phyloP scores from a whole-genome alignment of 2,113 vertebrate species.

The Calidris pugnax region DNA sequence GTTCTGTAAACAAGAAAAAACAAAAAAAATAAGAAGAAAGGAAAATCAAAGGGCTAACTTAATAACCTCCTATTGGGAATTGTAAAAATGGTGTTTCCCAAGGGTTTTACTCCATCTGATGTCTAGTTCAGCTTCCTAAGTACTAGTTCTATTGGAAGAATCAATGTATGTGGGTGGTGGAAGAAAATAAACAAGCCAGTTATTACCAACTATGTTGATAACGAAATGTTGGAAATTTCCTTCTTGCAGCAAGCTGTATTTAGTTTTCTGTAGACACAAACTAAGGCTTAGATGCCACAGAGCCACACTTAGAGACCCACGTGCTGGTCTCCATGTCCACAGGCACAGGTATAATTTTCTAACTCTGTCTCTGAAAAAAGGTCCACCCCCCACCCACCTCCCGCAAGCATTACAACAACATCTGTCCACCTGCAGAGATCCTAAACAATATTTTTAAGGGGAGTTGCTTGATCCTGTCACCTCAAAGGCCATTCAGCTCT shows the following conservation, averaged over 20 bases:
- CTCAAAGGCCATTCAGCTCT: neutral
- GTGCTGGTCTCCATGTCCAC: neutral
- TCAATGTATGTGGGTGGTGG: neutral
- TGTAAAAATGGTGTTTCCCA: neutral
- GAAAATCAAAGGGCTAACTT: neutral
- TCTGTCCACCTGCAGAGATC: neutral
- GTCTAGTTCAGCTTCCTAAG: neutral
- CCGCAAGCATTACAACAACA: neutral
- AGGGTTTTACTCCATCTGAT: neutral
- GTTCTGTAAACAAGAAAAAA: neutral
- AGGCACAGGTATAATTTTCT: neutral
- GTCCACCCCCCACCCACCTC: too few species aligned
- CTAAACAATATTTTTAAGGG: neutral
- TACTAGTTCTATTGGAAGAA: neutral
- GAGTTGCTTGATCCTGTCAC: neutral
- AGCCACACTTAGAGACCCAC: accelerated
- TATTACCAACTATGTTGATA: neutral
- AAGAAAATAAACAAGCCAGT: neutral
- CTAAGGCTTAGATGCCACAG: neutral
- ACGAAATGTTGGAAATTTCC: neutral
- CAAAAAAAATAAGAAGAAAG: accelerated
- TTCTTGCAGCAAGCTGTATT: neutral
- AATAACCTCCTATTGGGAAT: neutral
- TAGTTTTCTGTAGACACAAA: neutral
- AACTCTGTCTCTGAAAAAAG: neutral